phyloP scores from a whole-genome alignment of 1,140 invertebrate genomes.

The Cyclargus thomasi region DNA sequence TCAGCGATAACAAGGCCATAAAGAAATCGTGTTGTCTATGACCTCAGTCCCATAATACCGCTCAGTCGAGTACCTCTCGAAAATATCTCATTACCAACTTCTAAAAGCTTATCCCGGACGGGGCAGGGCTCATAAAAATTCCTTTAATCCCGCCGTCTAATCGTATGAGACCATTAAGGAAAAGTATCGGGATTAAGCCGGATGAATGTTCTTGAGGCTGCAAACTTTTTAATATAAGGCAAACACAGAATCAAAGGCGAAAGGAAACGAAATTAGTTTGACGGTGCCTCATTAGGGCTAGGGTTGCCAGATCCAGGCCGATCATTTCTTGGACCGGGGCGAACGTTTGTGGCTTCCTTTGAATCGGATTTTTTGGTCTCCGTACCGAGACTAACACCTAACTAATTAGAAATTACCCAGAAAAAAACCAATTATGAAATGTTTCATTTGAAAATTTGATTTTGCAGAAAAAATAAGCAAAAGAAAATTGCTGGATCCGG shows the following conservation, averaged over 20 bases:
- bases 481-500: too few species aligned
- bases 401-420: too few species aligned
- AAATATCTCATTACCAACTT: constrained; percentile 38
- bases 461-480: too few species aligned
- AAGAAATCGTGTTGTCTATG: too few species aligned
- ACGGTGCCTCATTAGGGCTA: constrained; percentile 54
- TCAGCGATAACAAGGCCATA: too few species aligned
- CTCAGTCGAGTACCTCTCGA: constrained; percentile 25
- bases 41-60: constrained; percentile 18
- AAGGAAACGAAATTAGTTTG: constrained; percentile 57
- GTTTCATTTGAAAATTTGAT: too few species aligned
- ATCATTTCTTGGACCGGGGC: too few species aligned
- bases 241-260: constrained; percentile 56
- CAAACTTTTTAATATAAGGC: constrained; percentile 65
- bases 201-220: constrained; percentile 36
- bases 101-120: constrained; percentile 29
- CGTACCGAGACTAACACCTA: too few species aligned
- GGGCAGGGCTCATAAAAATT: constrained; percentile 33
- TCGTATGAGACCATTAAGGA: constrained; percentile 51
- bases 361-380: too few species aligned
- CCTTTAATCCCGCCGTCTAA: constrained; percentile 41
- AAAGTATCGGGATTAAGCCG: constrained; percentile 47
- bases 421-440: too few species aligned
- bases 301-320: too few species aligned
- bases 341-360: too few species aligned